Percentiles rank a stretch among this genome's conserved stretches.
phyloP scores from a whole-genome alignment of 2,797 vertebrate species.

The Anisognathus igniventris region DNA sequence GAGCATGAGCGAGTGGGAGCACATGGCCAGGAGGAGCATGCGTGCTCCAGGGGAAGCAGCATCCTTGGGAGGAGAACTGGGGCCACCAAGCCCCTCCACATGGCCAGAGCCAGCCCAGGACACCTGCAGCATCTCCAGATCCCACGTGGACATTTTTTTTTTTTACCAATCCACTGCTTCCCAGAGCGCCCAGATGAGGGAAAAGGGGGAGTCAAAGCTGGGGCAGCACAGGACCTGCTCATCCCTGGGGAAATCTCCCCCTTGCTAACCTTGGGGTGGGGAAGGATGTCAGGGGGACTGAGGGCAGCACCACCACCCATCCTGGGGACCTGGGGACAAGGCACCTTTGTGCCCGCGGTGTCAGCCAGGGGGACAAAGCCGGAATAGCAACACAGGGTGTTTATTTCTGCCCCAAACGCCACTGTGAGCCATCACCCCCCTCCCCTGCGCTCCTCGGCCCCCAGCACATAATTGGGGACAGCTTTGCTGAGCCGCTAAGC shows the following conservation, averaged over 20 bases:
- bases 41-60: not conserved
- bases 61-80: accelerated
- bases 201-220: not conserved
- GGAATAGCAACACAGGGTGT: accelerated
- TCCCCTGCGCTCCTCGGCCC: not conserved
- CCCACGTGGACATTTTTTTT: accelerated
- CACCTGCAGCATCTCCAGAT: not conserved
- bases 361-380: not conserved
- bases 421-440: not conserved
- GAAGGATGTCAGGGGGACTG: not conserved
- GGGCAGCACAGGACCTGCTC: not conserved
- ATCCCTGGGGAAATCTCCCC: not conserved
- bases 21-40: accelerated
- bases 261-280: too few relatives aligned
- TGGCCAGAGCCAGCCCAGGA: not conserved
- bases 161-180: not conserved
- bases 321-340: too few relatives aligned
- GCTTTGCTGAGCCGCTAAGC: constrained; percentile 18
- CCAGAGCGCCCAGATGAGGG: not conserved
- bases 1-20: not conserved
- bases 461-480: not conserved
- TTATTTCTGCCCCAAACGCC: not conserved
- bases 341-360: accelerated
- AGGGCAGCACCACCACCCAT: accelerated
- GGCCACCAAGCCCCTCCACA: not conserved